Base-by-base conservation (phyloP, 1,140 invertebrate genomes). In the Drosophila eugracilis region DNA sequence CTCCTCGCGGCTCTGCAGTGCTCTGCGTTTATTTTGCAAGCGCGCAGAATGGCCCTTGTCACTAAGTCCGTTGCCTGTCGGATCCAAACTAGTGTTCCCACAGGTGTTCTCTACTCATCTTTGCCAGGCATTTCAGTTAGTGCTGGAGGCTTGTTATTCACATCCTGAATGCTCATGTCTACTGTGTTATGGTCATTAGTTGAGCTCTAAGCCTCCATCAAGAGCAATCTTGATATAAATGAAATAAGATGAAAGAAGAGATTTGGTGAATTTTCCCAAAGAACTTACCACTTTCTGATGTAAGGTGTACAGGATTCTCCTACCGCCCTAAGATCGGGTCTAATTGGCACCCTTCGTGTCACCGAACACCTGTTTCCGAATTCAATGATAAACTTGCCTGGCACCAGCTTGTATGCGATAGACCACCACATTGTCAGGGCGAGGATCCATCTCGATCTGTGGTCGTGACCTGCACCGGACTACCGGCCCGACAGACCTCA, bases 301-400 rank as follows among this genome's bases (percentile, higher is more conserved):
- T n/a, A 96, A 92, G 1, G 93, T 93, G 85, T 96, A 96, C 15
- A 92, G 90, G 5, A 92, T 94, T 15, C 93, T 95, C 89, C 95
- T 96, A 1, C 95, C 95, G 26, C 95, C 94, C 0, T 96, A n/a
- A 95, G 92, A 92, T 98, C 97, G 96, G 97, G 93, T 99, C 97
- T 37, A 99, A 67, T 94, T 95, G 0, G 97, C 97, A 0, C 97
- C 97, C n/a, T n/a, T 9, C 94, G 93, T 0, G 97, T 96, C 0
- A 98, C 95, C n/a, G 94, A 94, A 96, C 93, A 0, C 98, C 98
- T 0, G 94, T 94, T 76, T 95, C 95, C 0, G 96, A 93, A 79
- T 96, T 95, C n/a, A 7, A 99, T 97, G 0, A 97, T 94, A 92
- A 99, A 99, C 92, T 98, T 99, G 88, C 98, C 94, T 94, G 1